Evolutionary conservation across 2,797 vertebrate genomes (phyloP).

Genomic region (Sebastes itinus): DNA sequence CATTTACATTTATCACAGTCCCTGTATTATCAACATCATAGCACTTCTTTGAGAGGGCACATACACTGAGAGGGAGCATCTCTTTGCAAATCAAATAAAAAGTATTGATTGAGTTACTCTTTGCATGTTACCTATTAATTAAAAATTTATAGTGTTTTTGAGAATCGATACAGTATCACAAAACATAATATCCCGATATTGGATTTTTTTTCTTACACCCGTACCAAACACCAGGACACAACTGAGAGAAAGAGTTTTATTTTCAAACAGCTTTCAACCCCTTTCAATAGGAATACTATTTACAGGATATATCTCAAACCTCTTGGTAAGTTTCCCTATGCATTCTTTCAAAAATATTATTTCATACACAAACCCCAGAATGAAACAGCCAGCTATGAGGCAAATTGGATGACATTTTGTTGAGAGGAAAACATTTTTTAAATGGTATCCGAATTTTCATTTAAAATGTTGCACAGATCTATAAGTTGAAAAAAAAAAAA

Average conservation of each 20-base stretch:
- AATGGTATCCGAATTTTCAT: not conserved
- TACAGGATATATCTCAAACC: not conserved
- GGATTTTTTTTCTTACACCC: no score
- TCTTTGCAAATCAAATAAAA: no score
- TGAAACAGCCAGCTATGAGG: not conserved
- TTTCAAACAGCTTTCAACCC: not conserved
- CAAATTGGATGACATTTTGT: not conserved
- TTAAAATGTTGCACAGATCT: not conserved
- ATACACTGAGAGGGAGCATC: no score
- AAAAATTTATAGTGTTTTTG: no score
- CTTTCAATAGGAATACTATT: not conserved
- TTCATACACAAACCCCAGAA: not conserved
- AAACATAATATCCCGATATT: no score
- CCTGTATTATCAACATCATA: no score
- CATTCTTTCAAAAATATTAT: slow-evolving; percentile 8
- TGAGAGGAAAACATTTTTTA: not conserved
- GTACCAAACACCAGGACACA: not conserved
- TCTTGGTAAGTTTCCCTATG: not conserved
- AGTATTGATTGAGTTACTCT: no score
- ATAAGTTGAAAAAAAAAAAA: not conserved
- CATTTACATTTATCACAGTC: no score
- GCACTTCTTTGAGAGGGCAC: no score
- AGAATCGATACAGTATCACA: no score
- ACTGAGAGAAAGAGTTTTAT: slow-evolving; percentile 14
- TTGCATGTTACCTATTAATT: no score